Conservation (phyloP, 2,888 invertebrate genomes). For the Phorcus lineatus region DNA sequence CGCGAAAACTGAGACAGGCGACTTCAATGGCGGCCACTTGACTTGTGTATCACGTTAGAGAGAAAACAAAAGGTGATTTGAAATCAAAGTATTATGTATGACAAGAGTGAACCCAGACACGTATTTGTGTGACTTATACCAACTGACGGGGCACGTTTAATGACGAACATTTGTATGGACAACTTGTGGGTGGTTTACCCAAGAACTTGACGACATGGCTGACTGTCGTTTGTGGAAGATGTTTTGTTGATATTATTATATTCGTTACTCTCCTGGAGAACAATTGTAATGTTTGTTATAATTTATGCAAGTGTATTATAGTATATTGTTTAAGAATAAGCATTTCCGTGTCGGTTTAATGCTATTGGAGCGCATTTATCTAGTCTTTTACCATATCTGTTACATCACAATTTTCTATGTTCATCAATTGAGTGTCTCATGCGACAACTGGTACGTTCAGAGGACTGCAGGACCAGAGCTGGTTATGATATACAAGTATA, state of each 20-base stretch:
- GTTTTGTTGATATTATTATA: conserved; percentile 23
- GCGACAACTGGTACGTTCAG: background rate
- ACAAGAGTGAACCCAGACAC: background rate
- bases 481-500: background rate
- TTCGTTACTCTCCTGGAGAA: conserved; percentile 12
- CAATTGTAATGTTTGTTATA: conserved; percentile 28
- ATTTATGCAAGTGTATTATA: conserved; percentile 31
- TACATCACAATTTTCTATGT: background rate
- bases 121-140: background rate
- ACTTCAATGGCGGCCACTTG: background rate
- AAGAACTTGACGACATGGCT: background rate
- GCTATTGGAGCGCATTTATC: conserved; percentile 4
- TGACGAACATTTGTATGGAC: background rate
- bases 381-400: background rate
- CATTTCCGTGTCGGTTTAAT: conserved; percentile 1
- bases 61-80: conserved; percentile 2
- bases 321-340: conserved; percentile 27
- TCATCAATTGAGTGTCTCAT: background rate
- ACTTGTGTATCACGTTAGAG: conserved; percentile 3
- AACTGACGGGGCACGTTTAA: background rate
- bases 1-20: conserved; percentile 2
- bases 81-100: background rate
- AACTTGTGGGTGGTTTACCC: background rate
- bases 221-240: background rate
- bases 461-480: conserved; percentile 7